phyloP scores from a whole-genome alignment of 2,888 invertebrate species.

The Acronicta alni region DNA sequence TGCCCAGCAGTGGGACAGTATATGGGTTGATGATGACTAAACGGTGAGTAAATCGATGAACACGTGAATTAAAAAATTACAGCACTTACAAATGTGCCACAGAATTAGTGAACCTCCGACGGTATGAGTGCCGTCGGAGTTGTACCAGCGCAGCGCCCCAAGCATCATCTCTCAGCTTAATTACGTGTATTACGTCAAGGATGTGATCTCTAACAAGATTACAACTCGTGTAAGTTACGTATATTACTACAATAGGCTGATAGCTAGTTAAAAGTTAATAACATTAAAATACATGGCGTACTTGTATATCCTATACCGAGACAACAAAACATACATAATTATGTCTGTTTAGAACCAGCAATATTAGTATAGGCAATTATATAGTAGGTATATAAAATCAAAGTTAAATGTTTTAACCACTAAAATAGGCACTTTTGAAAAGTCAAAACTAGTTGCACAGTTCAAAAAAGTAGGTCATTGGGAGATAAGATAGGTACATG shows the following conservation, averaged over 20 bases:
- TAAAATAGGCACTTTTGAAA: no score
- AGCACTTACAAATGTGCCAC: not conserved
- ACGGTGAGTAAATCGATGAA: no score
- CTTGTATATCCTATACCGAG: no score
- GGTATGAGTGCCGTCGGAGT: not conserved
- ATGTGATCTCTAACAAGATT: conserved; percentile 8
- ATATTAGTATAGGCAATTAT: no score
- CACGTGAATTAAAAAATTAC: not conserved
- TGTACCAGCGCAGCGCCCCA: not conserved
- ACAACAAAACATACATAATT: no score
- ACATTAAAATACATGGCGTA: no score
- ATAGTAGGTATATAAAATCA: no score
- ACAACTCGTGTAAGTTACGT: not conserved
- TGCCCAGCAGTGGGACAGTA: no score
- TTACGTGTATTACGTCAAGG: conserved; percentile 21
- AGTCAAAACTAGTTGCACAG: no score
- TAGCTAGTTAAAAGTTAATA: not conserved
- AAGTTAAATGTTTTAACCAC: no score
- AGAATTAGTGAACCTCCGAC: not conserved
- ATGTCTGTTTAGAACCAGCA: no score
- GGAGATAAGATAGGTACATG: not conserved
- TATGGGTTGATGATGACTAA: no score
- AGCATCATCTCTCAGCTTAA: conserved; percentile 10
- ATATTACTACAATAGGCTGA: conserved; percentile 1
- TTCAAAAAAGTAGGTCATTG: not conserved